These are phyloP conservation scores for Archivesica marissinica DNA, from an alignment of 1,140 invertebrate genomes.

Conservation along the genomic window DNA sequence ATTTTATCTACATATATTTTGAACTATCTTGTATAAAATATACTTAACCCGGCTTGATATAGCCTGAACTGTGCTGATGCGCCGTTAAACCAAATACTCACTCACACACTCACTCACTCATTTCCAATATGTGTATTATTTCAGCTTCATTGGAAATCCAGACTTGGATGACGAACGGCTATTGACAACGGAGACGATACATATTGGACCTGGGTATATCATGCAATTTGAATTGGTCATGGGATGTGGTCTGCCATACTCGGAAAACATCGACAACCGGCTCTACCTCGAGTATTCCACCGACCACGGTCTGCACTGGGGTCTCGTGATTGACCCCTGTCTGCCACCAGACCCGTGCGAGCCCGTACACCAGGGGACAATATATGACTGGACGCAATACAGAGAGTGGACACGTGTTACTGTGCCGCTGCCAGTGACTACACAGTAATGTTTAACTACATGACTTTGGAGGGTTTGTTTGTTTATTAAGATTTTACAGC, in stretches of 20 bases:
- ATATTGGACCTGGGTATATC: conserved; percentile 84
- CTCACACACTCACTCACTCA: too few species aligned
- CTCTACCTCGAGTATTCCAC: conserved; percentile 84
- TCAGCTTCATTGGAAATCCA: conserved; percentile 76
- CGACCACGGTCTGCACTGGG: conserved; percentile 84
- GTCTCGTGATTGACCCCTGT: conserved; percentile 80
- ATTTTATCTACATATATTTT: too few species aligned
- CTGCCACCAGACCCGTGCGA: conserved; percentile 82
- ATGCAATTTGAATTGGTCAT: conserved; percentile 85
- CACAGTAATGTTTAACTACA: conserved; percentile 78
- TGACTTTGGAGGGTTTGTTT: too few species aligned
- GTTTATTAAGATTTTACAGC: too few species aligned
- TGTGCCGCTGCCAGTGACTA: conserved; percentile 81
- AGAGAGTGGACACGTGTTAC: conserved; percentile 83
- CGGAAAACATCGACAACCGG: conserved; percentile 74
- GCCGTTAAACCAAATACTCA: too few species aligned
- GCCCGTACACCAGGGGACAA: conserved; percentile 81
- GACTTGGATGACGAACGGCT: conserved; percentile 73
- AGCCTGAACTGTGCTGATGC: too few species aligned
- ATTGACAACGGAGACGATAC: conserved; percentile 82
- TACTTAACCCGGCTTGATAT: too few species aligned
- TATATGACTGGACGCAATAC: conserved; percentile 83
- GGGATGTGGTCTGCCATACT: conserved; percentile 81
- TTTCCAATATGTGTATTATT: too few species aligned
- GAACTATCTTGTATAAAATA: too few species aligned